Evolutionary conservation across 2,113 vertebrate genomes (phyloP).

Genomic region (Osmerus eperlanus): DNA sequence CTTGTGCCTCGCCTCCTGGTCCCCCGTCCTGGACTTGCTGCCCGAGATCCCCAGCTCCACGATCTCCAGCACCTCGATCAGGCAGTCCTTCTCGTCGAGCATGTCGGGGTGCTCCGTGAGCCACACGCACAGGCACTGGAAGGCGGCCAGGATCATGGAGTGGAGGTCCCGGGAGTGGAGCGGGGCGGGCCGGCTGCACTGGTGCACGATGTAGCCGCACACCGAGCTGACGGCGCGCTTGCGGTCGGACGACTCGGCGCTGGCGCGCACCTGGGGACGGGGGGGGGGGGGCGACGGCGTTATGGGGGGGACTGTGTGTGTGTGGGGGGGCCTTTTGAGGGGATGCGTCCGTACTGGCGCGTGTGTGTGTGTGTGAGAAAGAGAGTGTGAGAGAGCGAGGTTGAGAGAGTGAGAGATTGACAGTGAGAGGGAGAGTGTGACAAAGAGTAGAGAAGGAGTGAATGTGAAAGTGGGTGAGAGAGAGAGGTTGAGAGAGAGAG

Average conservation of each 20-base stretch:
- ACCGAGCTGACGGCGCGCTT: conserved; percentile 81
- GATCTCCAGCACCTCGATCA: conserved; percentile 90
- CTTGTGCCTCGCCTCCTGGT: conserved; percentile 86
- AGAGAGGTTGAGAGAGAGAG: no score
- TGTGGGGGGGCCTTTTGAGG: no score
- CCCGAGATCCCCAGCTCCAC: conserved; percentile 93
- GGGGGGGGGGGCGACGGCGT: no score
- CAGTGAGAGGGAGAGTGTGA: no score
- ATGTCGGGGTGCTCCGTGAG: conserved; percentile 85
- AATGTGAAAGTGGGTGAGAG: no score
- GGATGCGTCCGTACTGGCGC: not conserved
- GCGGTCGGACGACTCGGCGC: conserved; percentile 75
- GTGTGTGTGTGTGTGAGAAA: not conserved
- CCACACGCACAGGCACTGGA: conserved; percentile 91
- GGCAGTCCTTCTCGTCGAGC: conserved; percentile 91
- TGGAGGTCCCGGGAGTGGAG: conserved; percentile 92
- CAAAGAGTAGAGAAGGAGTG: no score
- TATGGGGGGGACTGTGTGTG: not conserved
- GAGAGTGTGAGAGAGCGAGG: no score
- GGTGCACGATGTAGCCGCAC: conserved; percentile 87
- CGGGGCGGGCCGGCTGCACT: conserved; percentile 89
- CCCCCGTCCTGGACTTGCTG: conserved; percentile 84
- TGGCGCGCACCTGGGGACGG: conserved; percentile 75
- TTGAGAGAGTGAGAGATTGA: no score
- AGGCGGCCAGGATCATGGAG: conserved; percentile 94